phyloP scores from a whole-genome alignment of 1,140 invertebrate species.

The Periplaneta americana region DNA sequence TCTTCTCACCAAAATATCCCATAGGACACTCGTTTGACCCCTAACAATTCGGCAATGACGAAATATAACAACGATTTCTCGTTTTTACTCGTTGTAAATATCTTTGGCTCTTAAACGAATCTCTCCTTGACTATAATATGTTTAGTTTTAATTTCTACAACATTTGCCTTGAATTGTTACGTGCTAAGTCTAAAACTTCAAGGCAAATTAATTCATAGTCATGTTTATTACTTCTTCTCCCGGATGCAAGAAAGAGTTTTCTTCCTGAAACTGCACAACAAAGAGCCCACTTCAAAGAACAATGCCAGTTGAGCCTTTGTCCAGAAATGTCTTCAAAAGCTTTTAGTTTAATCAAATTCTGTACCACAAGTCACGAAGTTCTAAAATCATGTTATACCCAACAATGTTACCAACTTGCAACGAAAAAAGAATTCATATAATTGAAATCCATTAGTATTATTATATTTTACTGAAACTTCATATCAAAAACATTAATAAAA shows the following conservation, averaged over 20 bases:
- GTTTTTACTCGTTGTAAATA: not conserved
- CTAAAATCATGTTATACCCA: too few relatives aligned
- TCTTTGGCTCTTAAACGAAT: not conserved
- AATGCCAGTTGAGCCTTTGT: too few relatives aligned
- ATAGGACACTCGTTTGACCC: not conserved
- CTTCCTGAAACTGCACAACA: too few relatives aligned
- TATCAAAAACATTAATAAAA: too few relatives aligned
- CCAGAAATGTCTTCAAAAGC: too few relatives aligned
- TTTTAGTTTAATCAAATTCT: too few relatives aligned
- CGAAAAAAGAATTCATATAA: too few relatives aligned
- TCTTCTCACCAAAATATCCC: not conserved
- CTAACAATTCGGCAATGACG: not conserved
- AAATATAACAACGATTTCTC: not conserved
- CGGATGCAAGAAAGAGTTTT: not conserved
- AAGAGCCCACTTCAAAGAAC: too few relatives aligned
- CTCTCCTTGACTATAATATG: not conserved
- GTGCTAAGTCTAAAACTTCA: not conserved
- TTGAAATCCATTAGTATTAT: too few relatives aligned
- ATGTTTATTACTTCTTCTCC: not conserved
- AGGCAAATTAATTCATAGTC: not conserved
- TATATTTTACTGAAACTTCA: too few relatives aligned
- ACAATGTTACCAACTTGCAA: too few relatives aligned
- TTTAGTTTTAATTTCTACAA: not conserved
- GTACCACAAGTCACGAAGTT: too few relatives aligned
- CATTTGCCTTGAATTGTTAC: not conserved